Evolutionary conservation across 2,888 invertebrate genomes (phyloP), one percentile per base, ranked within the genome.

Genomic region (Volucella bombylans): DNA sequence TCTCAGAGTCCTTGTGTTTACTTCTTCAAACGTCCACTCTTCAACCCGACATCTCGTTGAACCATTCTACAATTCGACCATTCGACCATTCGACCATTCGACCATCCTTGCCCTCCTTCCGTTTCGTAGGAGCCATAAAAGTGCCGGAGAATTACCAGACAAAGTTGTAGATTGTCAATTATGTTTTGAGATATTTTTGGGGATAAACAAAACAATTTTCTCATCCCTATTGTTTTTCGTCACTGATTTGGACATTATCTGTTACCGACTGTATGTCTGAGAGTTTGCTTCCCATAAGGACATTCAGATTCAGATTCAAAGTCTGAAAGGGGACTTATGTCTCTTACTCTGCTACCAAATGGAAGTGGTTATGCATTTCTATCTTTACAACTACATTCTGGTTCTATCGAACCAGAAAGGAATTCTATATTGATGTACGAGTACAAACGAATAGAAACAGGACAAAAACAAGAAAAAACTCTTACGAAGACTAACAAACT

Each of bases 121-220:
- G 31, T 31, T 31, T 31, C 31, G 31, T 6, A 31, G 31, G 31
- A 31, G 31, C 31, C 45, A 45, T n/a, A 10, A 12, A n/a, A 45
- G 45, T 45, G 15, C 39, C 4, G 47, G 41, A 41, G 39, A 41
- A 14, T 23, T 39, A 6, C 72, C 61, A 49, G 67, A 67, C 72
- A 73, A 74, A 81, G 74, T 74, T 68, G 45, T 77, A 73, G 67
- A 77, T 77, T 82, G 82, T 77, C 82, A 82, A 82, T 82, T 82
- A 72, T 52, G 43, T 68, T 67, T 68, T 31, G 31, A 31, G 68
- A 68, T 55, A 73, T 52, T 62, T 62, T 67, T 73, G 45, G 12
- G 67, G 55, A 64, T 73, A 82, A 82, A 82, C 82, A 82, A 78
- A 82, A 82, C 78, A 68, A 64, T 72, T 62, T 78, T 64, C 72